Percentiles rank a stretch among this genome's conserved stretches.
Conservation (phyloP, 53 echinoderm and acorn worm genomes). For the Glandiceps talaboti region DNA sequence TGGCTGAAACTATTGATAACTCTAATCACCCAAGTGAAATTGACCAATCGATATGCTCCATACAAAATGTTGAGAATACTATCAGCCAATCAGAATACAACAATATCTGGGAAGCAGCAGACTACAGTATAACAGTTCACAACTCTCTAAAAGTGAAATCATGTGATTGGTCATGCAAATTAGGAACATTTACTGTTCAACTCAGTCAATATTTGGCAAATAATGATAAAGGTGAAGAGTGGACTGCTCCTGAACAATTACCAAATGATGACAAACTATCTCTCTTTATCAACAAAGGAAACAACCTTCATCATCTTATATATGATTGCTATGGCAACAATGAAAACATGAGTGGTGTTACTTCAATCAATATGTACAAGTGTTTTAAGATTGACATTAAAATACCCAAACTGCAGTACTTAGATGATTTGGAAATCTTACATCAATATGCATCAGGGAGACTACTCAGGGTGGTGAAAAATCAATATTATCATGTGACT, state of each 20-base stretch:
- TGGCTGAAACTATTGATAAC: background rate
- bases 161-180: background rate
- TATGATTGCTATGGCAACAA: background rate
- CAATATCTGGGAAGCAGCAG: constrained; percentile 17
- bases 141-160: constrained; percentile 2
- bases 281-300: background rate
- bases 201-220: background rate
- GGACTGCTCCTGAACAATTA: background rate
- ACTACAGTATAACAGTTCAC: constrained; percentile 30
- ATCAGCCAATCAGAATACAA: constrained; percentile 24
- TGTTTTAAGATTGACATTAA: background rate
- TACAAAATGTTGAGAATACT: background rate
- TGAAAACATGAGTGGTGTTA: background rate
- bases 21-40: background rate
- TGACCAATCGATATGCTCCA: background rate
- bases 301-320: background rate
- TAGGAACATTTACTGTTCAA: constrained; percentile 2
- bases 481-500: constrained; percentile 8
- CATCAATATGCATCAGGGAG: constrained; percentile 8
- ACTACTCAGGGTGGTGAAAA: constrained; percentile 11
- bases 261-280: constrained; percentile 7
- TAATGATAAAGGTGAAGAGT: background rate
- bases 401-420: constrained; percentile 1
- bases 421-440: constrained; percentile 25
- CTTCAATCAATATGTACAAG: background rate